These are phyloP conservation scores for Diadumene lineata DNA, from an alignment of 92 coral and sea anemone species.

Conservation along the genomic window DNA sequence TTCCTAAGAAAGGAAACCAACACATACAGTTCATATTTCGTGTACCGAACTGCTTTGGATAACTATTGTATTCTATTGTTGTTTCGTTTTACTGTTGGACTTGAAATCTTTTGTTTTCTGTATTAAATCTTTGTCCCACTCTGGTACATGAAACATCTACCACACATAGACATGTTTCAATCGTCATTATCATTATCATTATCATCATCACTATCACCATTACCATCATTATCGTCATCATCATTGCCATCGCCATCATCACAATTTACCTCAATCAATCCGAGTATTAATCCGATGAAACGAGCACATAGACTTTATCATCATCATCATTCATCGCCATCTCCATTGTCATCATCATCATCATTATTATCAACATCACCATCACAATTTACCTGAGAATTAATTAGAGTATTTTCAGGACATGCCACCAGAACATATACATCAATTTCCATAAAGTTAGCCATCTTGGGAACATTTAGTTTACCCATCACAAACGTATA, in stretches of 20 bases:
- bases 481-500: conserved; percentile 95
- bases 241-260: background rate
- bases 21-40: background rate
- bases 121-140: no score
- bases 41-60: no score
- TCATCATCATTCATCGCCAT: background rate
- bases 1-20: conserved; percentile 51
- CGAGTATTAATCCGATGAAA: no score
- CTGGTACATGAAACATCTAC: no score
- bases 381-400: conserved; percentile 69
- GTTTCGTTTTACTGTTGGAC: no score
- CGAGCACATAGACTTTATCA: no score
- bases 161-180: background rate
- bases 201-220: background rate
- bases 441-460: conserved; percentile 97
- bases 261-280: conserved; percentile 78
- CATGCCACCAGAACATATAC: conserved; percentile 92
- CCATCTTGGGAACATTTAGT: conserved; percentile 91
- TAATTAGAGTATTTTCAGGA: conserved; percentile 89
- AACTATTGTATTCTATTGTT: no score
- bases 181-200: background rate
- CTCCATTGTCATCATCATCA: background rate
- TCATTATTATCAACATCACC: background rate
- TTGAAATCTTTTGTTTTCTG: no score
- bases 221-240: background rate